These are phyloP conservation scores for Nesogale talazaci DNA, from an alignment of 2,113 vertebrate genomes.

Conservation along the genomic window DNA sequence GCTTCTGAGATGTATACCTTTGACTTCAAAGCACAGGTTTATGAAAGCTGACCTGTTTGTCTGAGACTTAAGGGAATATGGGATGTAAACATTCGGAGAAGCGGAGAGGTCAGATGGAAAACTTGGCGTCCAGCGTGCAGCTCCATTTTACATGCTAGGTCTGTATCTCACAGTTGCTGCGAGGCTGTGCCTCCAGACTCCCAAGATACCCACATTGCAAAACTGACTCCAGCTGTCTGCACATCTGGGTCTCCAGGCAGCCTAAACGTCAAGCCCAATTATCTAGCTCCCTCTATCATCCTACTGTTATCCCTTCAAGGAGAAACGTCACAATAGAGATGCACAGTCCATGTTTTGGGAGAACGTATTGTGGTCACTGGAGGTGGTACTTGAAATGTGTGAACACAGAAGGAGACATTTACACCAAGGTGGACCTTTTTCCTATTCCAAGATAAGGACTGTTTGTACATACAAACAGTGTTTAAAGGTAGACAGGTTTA, in stretches of 20 bases:
- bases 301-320: neutral
- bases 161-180: neutral
- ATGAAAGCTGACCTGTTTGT: neutral
- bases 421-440: neutral
- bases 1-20: neutral
- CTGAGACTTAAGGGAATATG: neutral
- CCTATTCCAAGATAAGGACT: neutral
- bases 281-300: neutral
- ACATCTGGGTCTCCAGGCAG: neutral
- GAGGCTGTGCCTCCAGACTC: neutral
- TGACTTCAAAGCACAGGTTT: neutral
- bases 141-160: neutral
- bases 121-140: rapidly evolving
- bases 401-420: neutral
- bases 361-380: neutral
- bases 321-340: neutral
- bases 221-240: neutral
- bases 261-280: neutral
- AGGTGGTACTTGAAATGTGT: neutral
- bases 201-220: neutral
- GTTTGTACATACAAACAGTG: neutral
- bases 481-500: neutral
- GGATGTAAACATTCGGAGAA: rapidly evolving
- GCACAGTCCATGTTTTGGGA: neutral
- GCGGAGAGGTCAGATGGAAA: neutral